phyloP scores from a whole-genome alignment of 1,140 invertebrate species.

The Elymnias hypermnestra region DNA sequence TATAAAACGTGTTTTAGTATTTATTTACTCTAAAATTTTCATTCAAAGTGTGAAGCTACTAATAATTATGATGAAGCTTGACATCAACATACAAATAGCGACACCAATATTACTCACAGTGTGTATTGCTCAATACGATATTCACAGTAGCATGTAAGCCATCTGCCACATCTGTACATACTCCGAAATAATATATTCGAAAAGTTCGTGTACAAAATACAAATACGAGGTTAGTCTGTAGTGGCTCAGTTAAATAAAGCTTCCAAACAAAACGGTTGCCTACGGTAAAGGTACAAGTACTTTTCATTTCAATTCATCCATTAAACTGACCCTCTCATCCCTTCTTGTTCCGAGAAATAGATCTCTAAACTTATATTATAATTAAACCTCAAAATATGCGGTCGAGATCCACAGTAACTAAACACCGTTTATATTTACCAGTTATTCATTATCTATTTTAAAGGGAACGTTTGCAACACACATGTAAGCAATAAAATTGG shows the following conservation, averaged over 20 bases:
- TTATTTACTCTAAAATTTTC: no score
- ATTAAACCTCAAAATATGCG: constrained; percentile 14
- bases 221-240: constrained; percentile 56
- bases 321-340: constrained; percentile 27
- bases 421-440: neutral
- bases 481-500: no score
- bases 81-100: no score
- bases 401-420: neutral
- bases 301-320: constrained; percentile 47
- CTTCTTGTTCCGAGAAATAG: constrained; percentile 12
- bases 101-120: neutral
- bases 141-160: constrained; percentile 11
- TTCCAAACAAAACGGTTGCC: constrained; percentile 46
- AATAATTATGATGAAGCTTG: no score
- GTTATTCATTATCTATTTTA: no score
- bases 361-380: constrained; percentile 19
- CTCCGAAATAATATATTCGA: constrained; percentile 65
- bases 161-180: constrained; percentile 48
- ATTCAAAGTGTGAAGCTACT: no score
- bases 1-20: no score
- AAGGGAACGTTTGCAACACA: no score
- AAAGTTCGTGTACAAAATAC: constrained; percentile 69
- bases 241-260: constrained; percentile 48
- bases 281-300: constrained; percentile 35
- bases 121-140: neutral